Conservation (phyloP, 1,140 invertebrate genomes). For the Melitaea cinxia region DNA sequence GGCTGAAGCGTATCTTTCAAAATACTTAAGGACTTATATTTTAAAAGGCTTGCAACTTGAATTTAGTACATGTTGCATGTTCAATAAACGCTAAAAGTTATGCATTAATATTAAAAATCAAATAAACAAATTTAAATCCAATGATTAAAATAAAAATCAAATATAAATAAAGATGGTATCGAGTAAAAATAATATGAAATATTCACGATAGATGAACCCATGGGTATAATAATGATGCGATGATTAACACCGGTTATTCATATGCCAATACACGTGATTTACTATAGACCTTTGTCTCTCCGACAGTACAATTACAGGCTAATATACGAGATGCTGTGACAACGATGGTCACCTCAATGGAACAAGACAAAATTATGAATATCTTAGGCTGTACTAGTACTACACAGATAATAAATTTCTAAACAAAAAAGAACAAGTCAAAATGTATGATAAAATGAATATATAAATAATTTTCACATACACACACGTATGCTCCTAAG, state of each 20-base stretch:
- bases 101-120: too few relatives aligned
- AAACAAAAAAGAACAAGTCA: too few relatives aligned
- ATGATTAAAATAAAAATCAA: neutral
- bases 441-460: too few relatives aligned
- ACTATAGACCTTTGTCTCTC: constrained; percentile 39
- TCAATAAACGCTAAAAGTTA: too few relatives aligned
- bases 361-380: neutral
- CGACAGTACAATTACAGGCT: constrained; percentile 45
- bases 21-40: too few relatives aligned
- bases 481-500: too few relatives aligned
- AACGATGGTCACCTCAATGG: constrained; percentile 1
- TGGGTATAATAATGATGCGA: constrained; percentile 35
- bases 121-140: too few relatives aligned
- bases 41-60: too few relatives aligned
- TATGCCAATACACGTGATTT: constrained; percentile 33
- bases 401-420: too few relatives aligned
- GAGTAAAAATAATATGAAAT: neutral
- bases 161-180: neutral
- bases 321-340: constrained; percentile 29
- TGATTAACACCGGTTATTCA: constrained; percentile 37
- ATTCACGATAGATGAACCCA: constrained; percentile 15
- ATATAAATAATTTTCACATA: too few relatives aligned
- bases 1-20: too few relatives aligned
- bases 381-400: neutral
- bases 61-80: too few relatives aligned